Evolutionary conservation across 2,888 invertebrate genomes (phyloP).

Genomic region (Orchesellides sinensis): DNA sequence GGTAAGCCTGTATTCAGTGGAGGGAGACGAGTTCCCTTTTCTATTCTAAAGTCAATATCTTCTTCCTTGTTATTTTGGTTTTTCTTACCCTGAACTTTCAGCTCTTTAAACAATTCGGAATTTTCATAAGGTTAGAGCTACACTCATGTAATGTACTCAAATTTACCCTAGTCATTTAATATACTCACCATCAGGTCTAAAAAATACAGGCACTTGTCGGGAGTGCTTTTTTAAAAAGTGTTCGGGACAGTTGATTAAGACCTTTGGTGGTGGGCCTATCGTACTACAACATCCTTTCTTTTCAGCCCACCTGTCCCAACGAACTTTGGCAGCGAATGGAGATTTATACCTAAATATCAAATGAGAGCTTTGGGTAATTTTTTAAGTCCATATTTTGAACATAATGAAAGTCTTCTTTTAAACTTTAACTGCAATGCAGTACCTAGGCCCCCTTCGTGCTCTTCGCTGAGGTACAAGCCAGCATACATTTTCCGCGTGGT

Average conservation of each 20-base stretch:
- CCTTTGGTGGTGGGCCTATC: constrained; percentile 58
- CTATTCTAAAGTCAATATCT: not conserved
- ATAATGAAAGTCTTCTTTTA: not conserved
- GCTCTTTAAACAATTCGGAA: not conserved
- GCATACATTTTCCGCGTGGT: constrained; percentile 36
- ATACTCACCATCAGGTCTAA: constrained; percentile 38
- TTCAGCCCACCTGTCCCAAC: constrained; percentile 53
- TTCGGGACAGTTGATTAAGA: constrained; percentile 33
- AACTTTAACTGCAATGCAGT: not conserved
- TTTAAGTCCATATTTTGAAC: not conserved
- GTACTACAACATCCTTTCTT: constrained; percentile 58
- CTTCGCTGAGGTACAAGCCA: constrained; percentile 14
- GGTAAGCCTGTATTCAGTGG: constrained; percentile 15
- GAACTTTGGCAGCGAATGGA: constrained; percentile 55
- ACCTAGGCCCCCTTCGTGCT: not conserved
- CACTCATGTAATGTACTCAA: no score
- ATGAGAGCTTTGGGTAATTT: not conserved
- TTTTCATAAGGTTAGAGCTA: not conserved
- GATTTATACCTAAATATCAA: constrained; percentile 48
- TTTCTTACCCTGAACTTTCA: not conserved
- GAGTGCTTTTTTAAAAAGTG: constrained; percentile 54
- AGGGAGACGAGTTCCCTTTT: constrained; percentile 10
- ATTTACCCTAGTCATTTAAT: not conserved
- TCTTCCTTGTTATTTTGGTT: not conserved
- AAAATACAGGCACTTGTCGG: constrained; percentile 54